A percentile compares a stretch with the other conserved stretches of the same genome.
phyloP scores from a whole-genome alignment of 2,113 vertebrate species.

The Malurus elegans region DNA sequence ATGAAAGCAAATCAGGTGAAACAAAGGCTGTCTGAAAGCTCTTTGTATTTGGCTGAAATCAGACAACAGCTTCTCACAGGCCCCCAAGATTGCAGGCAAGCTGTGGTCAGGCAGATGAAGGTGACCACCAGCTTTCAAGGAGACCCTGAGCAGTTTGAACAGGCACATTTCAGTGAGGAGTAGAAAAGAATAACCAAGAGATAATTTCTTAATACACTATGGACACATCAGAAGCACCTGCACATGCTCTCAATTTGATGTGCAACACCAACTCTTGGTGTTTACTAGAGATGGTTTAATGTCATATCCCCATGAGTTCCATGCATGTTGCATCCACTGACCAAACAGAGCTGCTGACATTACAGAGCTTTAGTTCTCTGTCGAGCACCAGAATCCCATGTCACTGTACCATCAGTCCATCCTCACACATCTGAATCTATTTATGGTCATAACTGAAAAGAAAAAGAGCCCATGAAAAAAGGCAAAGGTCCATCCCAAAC shows the following conservation, averaged over 20 bases:
- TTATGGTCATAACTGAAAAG: neutral
- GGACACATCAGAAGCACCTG: neutral
- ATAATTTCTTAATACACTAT: neutral
- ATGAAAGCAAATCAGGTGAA: neutral
- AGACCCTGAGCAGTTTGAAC: neutral
- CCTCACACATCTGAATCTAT: neutral
- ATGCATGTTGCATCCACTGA: neutral
- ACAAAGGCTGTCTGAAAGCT: neutral
- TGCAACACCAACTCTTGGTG: neutral
- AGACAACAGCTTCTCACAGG: neutral
- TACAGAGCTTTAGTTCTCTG: neutral
- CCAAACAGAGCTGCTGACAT: neutral
- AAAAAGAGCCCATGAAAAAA: neutral
- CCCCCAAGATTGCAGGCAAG: neutral
- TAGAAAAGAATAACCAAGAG: neutral
- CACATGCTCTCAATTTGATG: neutral
- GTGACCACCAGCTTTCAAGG: neutral
- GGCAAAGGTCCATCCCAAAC: neutral
- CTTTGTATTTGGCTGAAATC: neutral
- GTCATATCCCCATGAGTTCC: neutral
- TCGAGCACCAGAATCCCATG: neutral
- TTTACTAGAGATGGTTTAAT: neutral
- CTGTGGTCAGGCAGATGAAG: neutral
- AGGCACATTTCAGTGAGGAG: neutral
- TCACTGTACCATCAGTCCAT: fast-evolving